Evolutionary conservation across 2,113 vertebrate species (phyloP), one percentile per base, ranked within the genome.

Genomic region (Pseudopodoces humilis): DNA sequence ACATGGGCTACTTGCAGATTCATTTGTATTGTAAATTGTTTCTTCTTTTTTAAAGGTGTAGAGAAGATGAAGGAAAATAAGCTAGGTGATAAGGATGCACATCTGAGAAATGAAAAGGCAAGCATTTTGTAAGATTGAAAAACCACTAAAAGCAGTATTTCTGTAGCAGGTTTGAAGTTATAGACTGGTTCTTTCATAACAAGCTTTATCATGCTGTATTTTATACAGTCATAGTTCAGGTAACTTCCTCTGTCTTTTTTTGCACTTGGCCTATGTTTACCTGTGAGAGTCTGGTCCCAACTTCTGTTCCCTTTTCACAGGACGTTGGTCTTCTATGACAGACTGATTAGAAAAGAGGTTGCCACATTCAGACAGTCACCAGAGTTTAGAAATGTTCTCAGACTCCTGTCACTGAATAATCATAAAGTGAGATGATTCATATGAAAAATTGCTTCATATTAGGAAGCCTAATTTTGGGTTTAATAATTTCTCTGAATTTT

Each of bases 71-170:
- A 93, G 47, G 85, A 95, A 59, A 60, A 71, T 68, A 68, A 88
- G 33, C 35, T 70, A 91, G 41, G 4, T 70, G 68, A 75, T 77
- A 77, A 93, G 68, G 68, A 96, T 70, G 44, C 71, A 15, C 52
- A 52, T 49, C 82, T 95, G 93, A 74, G 74, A 90, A 93, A 81
- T 71, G 56, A 86, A 90, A 94, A 96, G 96, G 96, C 94, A 96
- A 96, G 96, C 44, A 10, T 83, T 44, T 41, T 83, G 0, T 86
- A 64, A 80, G 52, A 74, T 33, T 64, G 63, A 74, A 67, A 67
- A 78, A 78, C 13, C 8, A 59, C 47, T 92, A 39, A 86, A 91
- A 90, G 7, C 23, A 71, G 20, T 70, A 18, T 71, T 86, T 68
- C 37, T 75, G 3, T 64, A 41, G 58, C 39, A 76, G 74, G 33